phyloP scores from a whole-genome alignment of 2,113 vertebrate species.

The Gallinago paraguaiae region DNA sequence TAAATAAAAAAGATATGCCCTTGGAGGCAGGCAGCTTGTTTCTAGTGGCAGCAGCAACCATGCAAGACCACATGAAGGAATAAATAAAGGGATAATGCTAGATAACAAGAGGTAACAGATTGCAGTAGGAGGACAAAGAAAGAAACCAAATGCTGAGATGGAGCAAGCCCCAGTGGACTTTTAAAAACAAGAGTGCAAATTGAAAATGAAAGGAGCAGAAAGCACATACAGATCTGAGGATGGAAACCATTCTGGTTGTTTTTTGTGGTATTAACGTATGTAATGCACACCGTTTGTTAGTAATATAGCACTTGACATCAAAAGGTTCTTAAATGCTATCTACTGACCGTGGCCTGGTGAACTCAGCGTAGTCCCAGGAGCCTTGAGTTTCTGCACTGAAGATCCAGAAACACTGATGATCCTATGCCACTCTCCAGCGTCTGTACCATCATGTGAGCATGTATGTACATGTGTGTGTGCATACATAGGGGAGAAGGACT shows the following conservation, averaged over 20 bases:
- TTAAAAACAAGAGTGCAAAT: conserved; percentile 26
- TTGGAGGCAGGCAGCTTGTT: conserved; percentile 15
- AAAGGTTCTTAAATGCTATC: not conserved
- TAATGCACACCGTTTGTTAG: not conserved
- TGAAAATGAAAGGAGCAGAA: conserved; percentile 47
- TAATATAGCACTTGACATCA: not conserved
- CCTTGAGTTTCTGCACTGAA: not conserved
- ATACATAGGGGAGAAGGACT: not conserved
- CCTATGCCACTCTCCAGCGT: not conserved
- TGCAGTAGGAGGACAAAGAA: conserved; percentile 44
- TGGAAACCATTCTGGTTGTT: not conserved
- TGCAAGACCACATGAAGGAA: conserved; percentile 23
- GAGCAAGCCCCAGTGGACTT: conserved; percentile 41
- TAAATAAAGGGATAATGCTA: conserved; percentile 22
- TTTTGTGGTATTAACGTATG: not conserved
- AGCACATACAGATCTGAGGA: not conserved
- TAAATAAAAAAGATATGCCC: not conserved
- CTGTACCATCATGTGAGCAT: not conserved
- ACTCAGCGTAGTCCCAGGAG: not conserved
- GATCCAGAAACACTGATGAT: not conserved
- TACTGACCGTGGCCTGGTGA: not conserved
- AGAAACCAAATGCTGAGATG: conserved; percentile 46
- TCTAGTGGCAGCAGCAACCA: not conserved
- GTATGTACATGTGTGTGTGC: fast-evolving
- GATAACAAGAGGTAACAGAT: conserved; percentile 58